A percentile compares a stretch with the other conserved stretches of the same genome.
phyloP scores from a whole-genome alignment of 2,797 vertebrate genomes.

The Epinephelus awoara region DNA sequence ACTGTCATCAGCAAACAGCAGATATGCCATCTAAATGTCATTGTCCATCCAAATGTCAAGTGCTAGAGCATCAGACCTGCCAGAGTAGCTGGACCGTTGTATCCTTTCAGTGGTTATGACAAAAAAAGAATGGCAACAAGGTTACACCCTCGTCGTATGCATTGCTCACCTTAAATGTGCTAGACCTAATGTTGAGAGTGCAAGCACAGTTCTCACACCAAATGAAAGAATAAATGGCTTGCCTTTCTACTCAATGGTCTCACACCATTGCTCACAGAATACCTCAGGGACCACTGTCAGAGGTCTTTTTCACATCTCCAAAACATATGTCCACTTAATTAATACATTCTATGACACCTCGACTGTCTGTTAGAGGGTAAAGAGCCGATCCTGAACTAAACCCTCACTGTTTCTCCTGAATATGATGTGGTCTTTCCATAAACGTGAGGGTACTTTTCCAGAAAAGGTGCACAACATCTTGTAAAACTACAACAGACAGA shows the following conservation, averaged over 20 bases:
- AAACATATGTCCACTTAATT: slow-evolving; percentile 10
- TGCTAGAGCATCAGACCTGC: not conserved
- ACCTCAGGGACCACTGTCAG: not conserved
- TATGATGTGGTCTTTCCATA: not conserved
- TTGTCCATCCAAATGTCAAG: slow-evolving; percentile 1
- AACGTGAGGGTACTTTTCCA: not conserved
- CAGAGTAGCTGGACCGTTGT: not conserved
- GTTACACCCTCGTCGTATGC: not conserved
- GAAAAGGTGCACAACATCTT: too few species aligned
- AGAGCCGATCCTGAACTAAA: not conserved
- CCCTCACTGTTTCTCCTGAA: not conserved
- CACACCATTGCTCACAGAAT: not conserved
- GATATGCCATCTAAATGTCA: slow-evolving; percentile 2
- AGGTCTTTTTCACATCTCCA: slow-evolving; percentile 3
- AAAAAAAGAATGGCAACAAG: not conserved
- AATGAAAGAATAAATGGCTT: not conserved
- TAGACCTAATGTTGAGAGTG: not conserved
- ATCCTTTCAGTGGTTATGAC: not conserved
- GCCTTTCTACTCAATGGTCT: not conserved
- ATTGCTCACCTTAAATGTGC: not conserved
- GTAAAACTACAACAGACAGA: not conserved
- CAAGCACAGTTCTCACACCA: not conserved
- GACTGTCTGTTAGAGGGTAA: not conserved
- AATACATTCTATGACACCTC: not conserved
- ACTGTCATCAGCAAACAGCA: not conserved